phyloP scores from a whole-genome alignment of 2,113 vertebrate genomes.

The Nothobranchius kuhntae region DNA sequence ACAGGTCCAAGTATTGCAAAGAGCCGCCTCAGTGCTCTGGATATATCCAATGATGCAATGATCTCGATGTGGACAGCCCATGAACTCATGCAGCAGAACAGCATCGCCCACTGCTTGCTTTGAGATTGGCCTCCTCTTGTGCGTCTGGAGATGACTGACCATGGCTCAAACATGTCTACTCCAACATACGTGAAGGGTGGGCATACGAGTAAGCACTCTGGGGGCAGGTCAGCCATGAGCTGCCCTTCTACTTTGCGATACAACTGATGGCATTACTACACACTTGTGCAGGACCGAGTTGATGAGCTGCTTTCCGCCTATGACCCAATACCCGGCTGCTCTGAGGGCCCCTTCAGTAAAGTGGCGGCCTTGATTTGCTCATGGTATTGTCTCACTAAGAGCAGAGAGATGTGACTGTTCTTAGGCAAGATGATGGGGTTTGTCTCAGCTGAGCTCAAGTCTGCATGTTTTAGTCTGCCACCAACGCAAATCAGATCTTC shows the following conservation, averaged over 20 bases:
- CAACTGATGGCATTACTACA: not conserved
- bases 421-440: conserved; percentile 1
- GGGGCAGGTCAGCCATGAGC: not conserved
- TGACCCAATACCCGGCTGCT: not conserved
- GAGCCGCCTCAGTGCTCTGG: not conserved
- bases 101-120: not conserved
- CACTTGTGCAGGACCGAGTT: not conserved
- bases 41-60: not conserved
- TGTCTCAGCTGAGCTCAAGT: not conserved
- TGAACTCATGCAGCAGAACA: not conserved
- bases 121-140: not conserved
- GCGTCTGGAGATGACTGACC: not conserved
- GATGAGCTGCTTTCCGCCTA: not conserved
- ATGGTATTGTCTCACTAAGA: not conserved
- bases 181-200: not conserved
- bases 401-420: not conserved
- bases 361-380: not conserved
- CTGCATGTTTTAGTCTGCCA: not conserved
- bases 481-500: too few species aligned
- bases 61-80: not conserved
- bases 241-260: not conserved
- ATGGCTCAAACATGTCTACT: not conserved
- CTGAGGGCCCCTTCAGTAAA: conserved; percentile 1
- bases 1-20: not conserved
- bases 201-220: not conserved